These are phyloP conservation scores for Ceryle rudis DNA, from an alignment of 2,797 vertebrate genomes.

Conservation along the genomic window DNA sequence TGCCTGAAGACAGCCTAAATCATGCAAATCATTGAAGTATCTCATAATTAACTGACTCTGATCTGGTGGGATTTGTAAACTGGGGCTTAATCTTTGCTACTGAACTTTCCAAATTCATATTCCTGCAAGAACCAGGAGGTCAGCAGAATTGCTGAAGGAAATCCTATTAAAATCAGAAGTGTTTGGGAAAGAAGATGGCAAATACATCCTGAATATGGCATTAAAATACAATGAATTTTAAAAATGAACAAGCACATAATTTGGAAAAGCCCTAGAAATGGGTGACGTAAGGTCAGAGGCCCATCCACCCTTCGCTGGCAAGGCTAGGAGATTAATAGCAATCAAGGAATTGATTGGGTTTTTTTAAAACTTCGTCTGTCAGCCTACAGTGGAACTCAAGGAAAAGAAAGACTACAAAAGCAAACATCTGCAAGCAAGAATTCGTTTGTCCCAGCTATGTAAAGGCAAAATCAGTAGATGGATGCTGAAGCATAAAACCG, in stretches of 20 bases:
- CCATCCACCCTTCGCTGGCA: background rate
- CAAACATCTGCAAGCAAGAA: background rate
- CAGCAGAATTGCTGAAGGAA: slow-evolving; percentile 27
- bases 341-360: background rate
- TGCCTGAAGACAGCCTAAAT: slow-evolving; percentile 38
- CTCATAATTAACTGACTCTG: slow-evolving; percentile 49
- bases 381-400: background rate
- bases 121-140: slow-evolving; percentile 1
- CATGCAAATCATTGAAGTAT: slow-evolving; percentile 27
- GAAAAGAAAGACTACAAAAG: background rate
- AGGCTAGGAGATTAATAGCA: background rate
- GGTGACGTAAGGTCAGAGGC: background rate
- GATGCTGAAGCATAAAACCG: background rate
- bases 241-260: background rate
- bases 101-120: slow-evolving; percentile 22
- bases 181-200: background rate
- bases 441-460: background rate
- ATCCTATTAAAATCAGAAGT: slow-evolving; percentile 26
- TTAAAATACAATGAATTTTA: background rate
- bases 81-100: background rate
- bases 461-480: background rate
- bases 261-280: background rate
- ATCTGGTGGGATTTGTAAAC: slow-evolving; percentile 23
- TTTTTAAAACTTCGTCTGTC: background rate
- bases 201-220: background rate